Evolutionary conservation across 2,113 vertebrate species (phyloP), one percentile per base, ranked within the genome.

Genomic region (Phalacrocorax pelagicus): DNA sequence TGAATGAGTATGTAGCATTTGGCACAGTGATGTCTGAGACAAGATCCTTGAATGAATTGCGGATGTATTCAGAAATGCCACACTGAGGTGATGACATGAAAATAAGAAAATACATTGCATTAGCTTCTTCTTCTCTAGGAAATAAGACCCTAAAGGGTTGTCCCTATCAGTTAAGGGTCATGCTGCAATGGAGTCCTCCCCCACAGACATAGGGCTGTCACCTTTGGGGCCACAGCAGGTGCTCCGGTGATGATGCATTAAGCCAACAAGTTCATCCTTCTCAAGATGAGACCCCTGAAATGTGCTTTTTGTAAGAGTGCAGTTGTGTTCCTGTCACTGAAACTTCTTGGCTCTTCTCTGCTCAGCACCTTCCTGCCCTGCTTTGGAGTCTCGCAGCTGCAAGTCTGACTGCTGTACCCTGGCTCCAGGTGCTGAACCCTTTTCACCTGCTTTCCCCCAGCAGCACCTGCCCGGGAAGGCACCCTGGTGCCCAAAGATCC

Each of bases 11-110:
- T 3, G 93, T 92, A 42, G 93, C 91, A 34, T 96, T 96, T 55
- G 88, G 24, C 32, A 3, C 15, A 5, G 74, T 38, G 66, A 95
- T 26, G 15, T 81, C 91, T 59, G 74, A 67, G 44, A 96, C 32
- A n/a, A 94, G 32, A 38, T 79, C 62, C 89, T 86, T 96, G 66
- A 96, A 15, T 36, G 83, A 75, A 7, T 27, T 79, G 44, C 92
- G 91, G 75, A 96, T 90, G 38, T 90, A 20, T 73, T 92, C 94
- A 38, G 91, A 69, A 88, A 42, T 23, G 66, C 91, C 94, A 75
- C 96, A 96, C 96, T 96, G 86, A 75, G 16, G 38, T n/a, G 22
- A 59, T 59, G 52, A 69, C 58, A 75, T 47, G 66, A 32, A 90
- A 72, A 95, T 42, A 90, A 88, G 38, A 81, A 79, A 26, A 92